These are phyloP conservation scores for Nomia melanderi DNA, from an alignment of 1,140 invertebrate species.

Conservation along the genomic window DNA sequence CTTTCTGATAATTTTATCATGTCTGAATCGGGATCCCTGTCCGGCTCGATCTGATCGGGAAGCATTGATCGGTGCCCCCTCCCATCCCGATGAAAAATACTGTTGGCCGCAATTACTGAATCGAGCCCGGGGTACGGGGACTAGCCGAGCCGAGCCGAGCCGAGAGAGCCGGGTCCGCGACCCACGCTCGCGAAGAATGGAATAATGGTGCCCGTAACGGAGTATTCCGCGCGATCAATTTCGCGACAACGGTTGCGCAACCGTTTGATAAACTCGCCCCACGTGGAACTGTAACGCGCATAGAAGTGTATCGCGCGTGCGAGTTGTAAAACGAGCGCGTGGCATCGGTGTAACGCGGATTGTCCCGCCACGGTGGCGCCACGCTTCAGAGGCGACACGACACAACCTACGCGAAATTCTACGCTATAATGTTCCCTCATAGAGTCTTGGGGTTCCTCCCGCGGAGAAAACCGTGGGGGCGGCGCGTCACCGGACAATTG, in stretches of 20 bases:
- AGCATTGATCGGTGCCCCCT: background rate
- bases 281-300: conserved; percentile 49
- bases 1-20: conserved; percentile 56
- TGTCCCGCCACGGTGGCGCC: conserved; percentile 68
- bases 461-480: conserved; percentile 62
- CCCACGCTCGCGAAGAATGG: conserved; percentile 34
- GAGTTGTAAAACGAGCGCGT: conserved; percentile 50
- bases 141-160: too few relatives aligned
- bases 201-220: conserved; percentile 41
- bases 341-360: conserved; percentile 60
- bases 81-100: conserved; percentile 10
- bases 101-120: conserved; percentile 40
- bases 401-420: conserved; percentile 70
- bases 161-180: background rate
- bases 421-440: conserved; percentile 52
- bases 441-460: conserved; percentile 45
- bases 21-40: conserved; percentile 18
- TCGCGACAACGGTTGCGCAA: conserved; percentile 56
- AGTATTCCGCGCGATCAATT: conserved; percentile 45
- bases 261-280: conserved; percentile 46
- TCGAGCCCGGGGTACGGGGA: background rate
- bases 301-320: conserved; percentile 44
- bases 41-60: conserved; percentile 20
- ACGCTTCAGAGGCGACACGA: conserved; percentile 55
- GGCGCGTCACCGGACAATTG: conserved; percentile 52